Base-by-base conservation (phyloP, 2,797 vertebrate species). In the Hyperoplus immaculatus region DNA sequence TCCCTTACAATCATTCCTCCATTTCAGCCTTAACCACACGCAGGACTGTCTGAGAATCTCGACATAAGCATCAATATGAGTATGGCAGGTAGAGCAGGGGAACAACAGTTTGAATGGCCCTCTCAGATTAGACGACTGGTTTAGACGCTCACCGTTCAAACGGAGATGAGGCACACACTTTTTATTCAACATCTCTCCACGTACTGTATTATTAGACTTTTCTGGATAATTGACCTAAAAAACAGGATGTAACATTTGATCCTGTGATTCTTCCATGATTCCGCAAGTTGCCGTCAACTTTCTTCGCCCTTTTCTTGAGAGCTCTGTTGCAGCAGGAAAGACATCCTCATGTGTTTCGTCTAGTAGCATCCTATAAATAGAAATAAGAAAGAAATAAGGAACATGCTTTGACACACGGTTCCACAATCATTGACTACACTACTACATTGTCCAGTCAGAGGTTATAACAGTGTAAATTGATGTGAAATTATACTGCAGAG, bases 81-180 rank as follows among this genome's bases (percentile, higher is more conserved):
- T 49, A 3, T 50, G 62, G 47, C 57, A 74, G 53, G 21, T 7
- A 16, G 41, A 69, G 16, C 3, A 21, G 54, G 65, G 5, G 59
- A 53, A 43, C 15, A 39, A 57, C 63, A 53, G 61, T 72, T 62
- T 74, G 57, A 69, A 6, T 58, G 49, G 36, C 43, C n/a, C 0
- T 43, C n/a, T 18, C 29, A 29, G 50, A 62, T n/a, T 53, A 63
- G 50, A 45, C 3, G 36, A 36, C 38, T n/a, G n/a, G 16, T 11
- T n/a, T 1, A 12, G 11, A 0, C 12, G 2, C 2, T 50, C 11
- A 2, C 15, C 13, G 39, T 68, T 45, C 29, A 39, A 49, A 36
- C 14, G n/a, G 0, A 60, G 21, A 72, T 11, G 4, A 12, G 58
- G 14, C 1, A 29, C 11, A 18, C 39, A 36, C 57, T 51, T 4